Base-by-base conservation (phyloP, 2,113 vertebrate species). In the Proteles cristata region DNA sequence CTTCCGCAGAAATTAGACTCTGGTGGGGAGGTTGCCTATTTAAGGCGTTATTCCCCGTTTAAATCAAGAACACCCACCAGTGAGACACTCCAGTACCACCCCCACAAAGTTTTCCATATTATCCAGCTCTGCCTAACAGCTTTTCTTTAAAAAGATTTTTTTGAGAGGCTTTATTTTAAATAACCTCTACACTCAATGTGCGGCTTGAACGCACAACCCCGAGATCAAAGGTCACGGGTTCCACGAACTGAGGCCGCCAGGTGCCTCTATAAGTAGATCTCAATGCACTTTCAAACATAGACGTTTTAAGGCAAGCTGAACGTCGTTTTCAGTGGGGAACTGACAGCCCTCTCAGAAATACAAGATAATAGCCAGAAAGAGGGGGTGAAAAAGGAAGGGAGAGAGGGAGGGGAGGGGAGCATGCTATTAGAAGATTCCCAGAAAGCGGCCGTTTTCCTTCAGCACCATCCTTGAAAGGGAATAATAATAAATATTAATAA, bases 1-100 rank as follows among this genome's bases (percentile, higher is more conserved):
- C 12, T 19, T 3, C 9, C 0, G 6, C 33, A 4, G 65, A 50
- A 53, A 9, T 4, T 7, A 1, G 25, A 16, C 5, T 3, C 35
- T 1, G 2, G 26, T 31, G 25, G 7, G 35, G 50, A 39, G 6
- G 25, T 15, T 25, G 35, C 28, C 23, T 35, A n/a, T 25, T 9
- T 11, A 45, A 92, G n/a, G 17, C 31, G 33, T 50, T 65, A 69
- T 66, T 33, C 12, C 61, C 19, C 6, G 1, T 45, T 45, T 58
- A 21, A 31, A 17, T 9, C 4, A 4, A 28, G 19, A 83, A n/a
- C 8, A 4, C 79, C 28, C 76, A 1, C 28, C n/a, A 1, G 1
- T 8, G 3, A 31, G 26, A 25, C 26, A 0, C 23, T 48, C 7
- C 10, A 7, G 7, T 0, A 8, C 39, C 21, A 5, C 39, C 53